Base-by-base conservation (phyloP, 2,888 invertebrate genomes). In the Trachelus iudaicus region DNA sequence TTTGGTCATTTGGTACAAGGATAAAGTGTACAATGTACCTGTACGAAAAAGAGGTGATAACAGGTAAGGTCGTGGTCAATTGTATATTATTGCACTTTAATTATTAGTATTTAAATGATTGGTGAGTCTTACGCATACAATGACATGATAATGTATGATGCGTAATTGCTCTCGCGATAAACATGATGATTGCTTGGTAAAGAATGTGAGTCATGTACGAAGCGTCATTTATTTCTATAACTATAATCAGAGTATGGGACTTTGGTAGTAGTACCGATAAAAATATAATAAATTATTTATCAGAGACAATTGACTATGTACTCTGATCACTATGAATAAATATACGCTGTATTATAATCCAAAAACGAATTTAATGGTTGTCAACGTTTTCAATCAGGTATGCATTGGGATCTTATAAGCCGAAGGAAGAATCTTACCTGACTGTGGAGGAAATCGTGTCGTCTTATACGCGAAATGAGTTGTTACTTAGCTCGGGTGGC, bases 11-110 rank as follows among this genome's bases (percentile, higher is more conserved):
- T 90, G 91, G 90, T 91, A 86, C 83, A 90, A 86, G 68, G 90
- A 89, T 40, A 87, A 90, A 79, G 89, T 91, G 77, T 92, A 91
- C 81, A 92, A 92, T 82, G 90, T 92, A 81, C 87, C 89, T 40
- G 89, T 92, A 23, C 87, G 92, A 56, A 90, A 87, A 77, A 89
- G 92, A 78, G 80, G 86, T 0, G 92, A 92, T 78, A 89, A 89
- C 68, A 87, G 89, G 91, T 91, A 86, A 85, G 69, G 69, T 73
- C 31, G 23, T 23, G 6, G 23, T 56, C 9, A 9, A 9, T 56
- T 23, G 0, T 56, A 56, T 56, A 56, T 71, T 71, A 15, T 11
- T 71, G 11, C 71, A 71, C 34, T 30, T 3, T 23, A 15, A 71
- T 71, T 30, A 71, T 71, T 71, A 30, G 31, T 71, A 34, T 31